Percentiles rank a stretch among this genome's conserved stretches.
Conservation (phyloP, 2,888 invertebrate genomes). For the Pegoplata infirma region DNA sequence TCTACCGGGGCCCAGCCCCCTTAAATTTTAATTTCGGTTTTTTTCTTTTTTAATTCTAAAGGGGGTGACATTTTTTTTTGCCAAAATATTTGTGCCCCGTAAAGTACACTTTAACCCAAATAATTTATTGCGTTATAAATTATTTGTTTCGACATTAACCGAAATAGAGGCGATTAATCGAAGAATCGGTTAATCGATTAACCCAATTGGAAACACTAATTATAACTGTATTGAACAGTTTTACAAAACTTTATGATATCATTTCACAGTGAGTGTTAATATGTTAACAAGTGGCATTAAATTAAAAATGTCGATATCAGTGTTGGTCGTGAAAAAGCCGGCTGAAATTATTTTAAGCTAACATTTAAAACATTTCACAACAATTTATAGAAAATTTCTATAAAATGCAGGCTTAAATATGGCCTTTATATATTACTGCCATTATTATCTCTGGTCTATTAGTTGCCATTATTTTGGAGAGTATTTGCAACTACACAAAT, state of each 20-base stretch:
- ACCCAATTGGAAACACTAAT: too few species aligned
- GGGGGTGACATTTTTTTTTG: too few species aligned
- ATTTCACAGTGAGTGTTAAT: neutral
- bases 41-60: too few species aligned
- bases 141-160: too few species aligned
- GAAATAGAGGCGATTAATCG: too few species aligned
- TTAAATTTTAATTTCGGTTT: too few species aligned
- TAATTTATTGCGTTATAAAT: too few species aligned
- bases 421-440: conserved; percentile 71
- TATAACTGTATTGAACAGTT: too few species aligned
- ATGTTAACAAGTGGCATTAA: neutral
- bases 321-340: conserved; percentile 19
- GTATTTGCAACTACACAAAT: conserved; percentile 78
- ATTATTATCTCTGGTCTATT: conserved; percentile 72
- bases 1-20: too few species aligned
- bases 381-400: neutral
- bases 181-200: too few species aligned
- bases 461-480: conserved; percentile 77
- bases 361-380: neutral
- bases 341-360: conserved; percentile 5
- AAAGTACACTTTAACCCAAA: too few species aligned
- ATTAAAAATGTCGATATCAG: neutral
- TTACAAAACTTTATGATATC: neutral
- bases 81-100: too few species aligned
- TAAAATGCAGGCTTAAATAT: conserved; percentile 62